Percentiles rank a stretch among this genome's conserved stretches.
phyloP scores from a whole-genome alignment of 1,140 invertebrate species.

The Listronotus oregonensis region DNA sequence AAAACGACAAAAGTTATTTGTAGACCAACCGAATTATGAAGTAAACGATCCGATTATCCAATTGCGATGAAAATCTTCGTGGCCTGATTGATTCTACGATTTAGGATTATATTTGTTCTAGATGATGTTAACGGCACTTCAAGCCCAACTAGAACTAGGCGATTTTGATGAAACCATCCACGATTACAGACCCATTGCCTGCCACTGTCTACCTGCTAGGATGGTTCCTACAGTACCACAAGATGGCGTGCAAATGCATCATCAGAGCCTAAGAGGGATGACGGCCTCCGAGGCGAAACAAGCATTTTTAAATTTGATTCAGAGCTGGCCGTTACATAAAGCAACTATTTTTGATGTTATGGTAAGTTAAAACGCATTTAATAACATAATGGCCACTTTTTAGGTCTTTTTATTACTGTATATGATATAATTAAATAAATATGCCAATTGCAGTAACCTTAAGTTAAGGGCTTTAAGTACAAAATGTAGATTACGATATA shows the following conservation, averaged over 20 bases:
- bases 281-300: slow-evolving; percentile 85
- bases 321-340: slow-evolving; percentile 89
- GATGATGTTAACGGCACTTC: slow-evolving; percentile 92
- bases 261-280: slow-evolving; percentile 86
- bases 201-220: slow-evolving; percentile 81
- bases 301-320: slow-evolving; percentile 90
- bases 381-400: not conserved
- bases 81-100: too few relatives aligned
- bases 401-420: too few relatives aligned
- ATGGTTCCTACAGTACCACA: slow-evolving; percentile 73
- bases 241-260: slow-evolving; percentile 83
- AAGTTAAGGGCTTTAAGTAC: too few relatives aligned
- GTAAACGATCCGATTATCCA: too few relatives aligned
- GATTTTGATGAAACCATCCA: slow-evolving; percentile 73
- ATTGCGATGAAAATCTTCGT: too few relatives aligned
- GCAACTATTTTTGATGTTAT: slow-evolving; percentile 95
- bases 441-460: too few relatives aligned
- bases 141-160: slow-evolving; percentile 89
- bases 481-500: too few relatives aligned
- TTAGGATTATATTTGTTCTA: slow-evolving; percentile 55
- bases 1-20: too few relatives aligned
- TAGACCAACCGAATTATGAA: too few relatives aligned
- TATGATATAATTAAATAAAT: too few relatives aligned
- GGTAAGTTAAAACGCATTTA: slow-evolving; percentile 57
- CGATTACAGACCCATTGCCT: slow-evolving; percentile 76